Percentiles rank a stretch among this genome's conserved stretches.
phyloP scores from a whole-genome alignment of 1,140 invertebrate genomes.

The Monomorium pharaonis region DNA sequence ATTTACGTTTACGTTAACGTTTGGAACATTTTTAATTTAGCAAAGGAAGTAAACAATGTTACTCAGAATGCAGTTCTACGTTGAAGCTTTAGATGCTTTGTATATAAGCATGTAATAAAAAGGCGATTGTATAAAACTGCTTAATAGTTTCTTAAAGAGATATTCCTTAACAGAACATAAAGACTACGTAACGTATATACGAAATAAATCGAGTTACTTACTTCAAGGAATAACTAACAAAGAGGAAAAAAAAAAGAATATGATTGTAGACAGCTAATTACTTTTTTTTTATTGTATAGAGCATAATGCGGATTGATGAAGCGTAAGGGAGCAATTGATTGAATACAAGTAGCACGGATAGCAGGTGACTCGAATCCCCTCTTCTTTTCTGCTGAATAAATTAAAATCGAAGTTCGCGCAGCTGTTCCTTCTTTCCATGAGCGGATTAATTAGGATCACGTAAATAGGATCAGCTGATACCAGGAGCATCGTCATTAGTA shows the following conservation, averaged over 20 bases:
- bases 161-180: not conserved
- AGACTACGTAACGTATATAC: not conserved
- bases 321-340: slow-evolving; percentile 52
- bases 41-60: not conserved
- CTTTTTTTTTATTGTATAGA: slow-evolving; percentile 61
- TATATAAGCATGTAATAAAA: not conserved
- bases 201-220: not conserved
- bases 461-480: slow-evolving; percentile 42
- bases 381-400: slow-evolving; percentile 68
- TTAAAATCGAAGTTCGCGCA: slow-evolving; percentile 77
- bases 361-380: slow-evolving; percentile 74
- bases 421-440: slow-evolving; percentile 72
- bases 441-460: slow-evolving; percentile 74
- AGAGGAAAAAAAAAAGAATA: not conserved
- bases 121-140: not conserved
- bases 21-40: not conserved
- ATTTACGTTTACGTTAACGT: not conserved
- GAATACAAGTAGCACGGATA: slow-evolving; percentile 69
- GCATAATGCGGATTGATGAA: slow-evolving; percentile 65
- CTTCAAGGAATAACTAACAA: not conserved
- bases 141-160: not conserved
- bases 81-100: not conserved
- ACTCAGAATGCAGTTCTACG: not conserved
- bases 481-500: not conserved
- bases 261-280: slow-evolving; percentile 56